Percentiles rank a stretch among this genome's conserved stretches.
Conservation (phyloP, 2,797 vertebrate species). For the Galago senegalensis region DNA sequence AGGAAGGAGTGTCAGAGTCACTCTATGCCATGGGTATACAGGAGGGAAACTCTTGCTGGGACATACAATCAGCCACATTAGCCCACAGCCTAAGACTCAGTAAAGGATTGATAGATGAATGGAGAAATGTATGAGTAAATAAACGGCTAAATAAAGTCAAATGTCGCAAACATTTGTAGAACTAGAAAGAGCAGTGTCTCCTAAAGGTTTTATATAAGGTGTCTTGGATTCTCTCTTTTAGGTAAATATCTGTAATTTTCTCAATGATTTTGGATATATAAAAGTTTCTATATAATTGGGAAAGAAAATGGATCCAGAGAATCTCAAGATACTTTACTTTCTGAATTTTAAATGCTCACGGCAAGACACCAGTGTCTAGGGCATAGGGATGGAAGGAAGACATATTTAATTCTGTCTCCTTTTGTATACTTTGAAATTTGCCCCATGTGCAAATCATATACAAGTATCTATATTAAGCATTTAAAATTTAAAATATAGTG, state of each 20-base stretch:
- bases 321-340: background rate
- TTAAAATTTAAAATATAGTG: constrained; percentile 42
- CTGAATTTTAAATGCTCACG: constrained; percentile 28
- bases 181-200: background rate
- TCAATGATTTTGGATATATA: constrained; percentile 13
- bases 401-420: background rate
- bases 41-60: background rate
- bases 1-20: background rate
- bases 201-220: background rate
- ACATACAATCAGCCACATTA: background rate
- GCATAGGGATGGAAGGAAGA: background rate
- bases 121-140: background rate
- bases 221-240: background rate
- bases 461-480: background rate
- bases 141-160: background rate
- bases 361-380: background rate
- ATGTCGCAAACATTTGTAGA: background rate
- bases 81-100: background rate
- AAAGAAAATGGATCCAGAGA: constrained; percentile 26
- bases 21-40: background rate
- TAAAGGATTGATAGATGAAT: background rate
- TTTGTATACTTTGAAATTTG: background rate
- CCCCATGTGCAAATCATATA: background rate
- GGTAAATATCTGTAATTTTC: background rate
- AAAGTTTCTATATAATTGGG: constrained; percentile 18